Conservation (phyloP, 2,888 invertebrate genomes). For the Aleiodes testaceus region DNA sequence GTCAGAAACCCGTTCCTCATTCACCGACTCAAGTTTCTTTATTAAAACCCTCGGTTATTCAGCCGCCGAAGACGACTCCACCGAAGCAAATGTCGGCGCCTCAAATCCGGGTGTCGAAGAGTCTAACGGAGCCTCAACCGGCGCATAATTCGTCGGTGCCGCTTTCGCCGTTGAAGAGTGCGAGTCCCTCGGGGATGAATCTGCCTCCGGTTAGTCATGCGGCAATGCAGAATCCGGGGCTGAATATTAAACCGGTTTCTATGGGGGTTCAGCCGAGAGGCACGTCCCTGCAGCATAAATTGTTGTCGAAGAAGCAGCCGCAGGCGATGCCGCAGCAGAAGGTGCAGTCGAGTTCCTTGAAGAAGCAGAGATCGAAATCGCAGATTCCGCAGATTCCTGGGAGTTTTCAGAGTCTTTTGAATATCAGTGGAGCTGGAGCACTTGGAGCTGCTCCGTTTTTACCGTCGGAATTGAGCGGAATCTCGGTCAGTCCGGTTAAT, state of each 20-base stretch:
- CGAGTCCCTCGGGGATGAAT: slow-evolving; percentile 42
- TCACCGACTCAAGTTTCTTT: slow-evolving; percentile 62
- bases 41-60: slow-evolving; percentile 61
- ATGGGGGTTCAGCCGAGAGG: slow-evolving; percentile 57
- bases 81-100: slow-evolving; percentile 58
- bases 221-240: slow-evolving; percentile 50
- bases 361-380: slow-evolving; percentile 56
- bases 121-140: slow-evolving; percentile 63
- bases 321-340: slow-evolving; percentile 52
- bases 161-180: slow-evolving; percentile 56
- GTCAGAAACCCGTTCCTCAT: slow-evolving; percentile 46
- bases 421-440: slow-evolving; percentile 36
- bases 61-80: slow-evolving; percentile 51
- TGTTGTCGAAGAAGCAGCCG: slow-evolving; percentile 66
- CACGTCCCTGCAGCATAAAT: slow-evolving; percentile 66
- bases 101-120: slow-evolving; percentile 65
- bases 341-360: slow-evolving; percentile 45
- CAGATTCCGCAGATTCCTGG: slow-evolving; percentile 52
- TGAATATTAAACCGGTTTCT: slow-evolving; percentile 57
- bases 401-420: slow-evolving; percentile 55
- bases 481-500: slow-evolving; percentile 63
- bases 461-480: slow-evolving; percentile 61
- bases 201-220: slow-evolving; percentile 58
- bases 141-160: slow-evolving; percentile 62
- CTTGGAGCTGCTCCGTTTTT: slow-evolving; percentile 56